Evolutionary conservation across 2,888 invertebrate species (phyloP), one percentile per base, ranked within the genome.

Genomic region (Caenorhabditis sp.): DNA sequence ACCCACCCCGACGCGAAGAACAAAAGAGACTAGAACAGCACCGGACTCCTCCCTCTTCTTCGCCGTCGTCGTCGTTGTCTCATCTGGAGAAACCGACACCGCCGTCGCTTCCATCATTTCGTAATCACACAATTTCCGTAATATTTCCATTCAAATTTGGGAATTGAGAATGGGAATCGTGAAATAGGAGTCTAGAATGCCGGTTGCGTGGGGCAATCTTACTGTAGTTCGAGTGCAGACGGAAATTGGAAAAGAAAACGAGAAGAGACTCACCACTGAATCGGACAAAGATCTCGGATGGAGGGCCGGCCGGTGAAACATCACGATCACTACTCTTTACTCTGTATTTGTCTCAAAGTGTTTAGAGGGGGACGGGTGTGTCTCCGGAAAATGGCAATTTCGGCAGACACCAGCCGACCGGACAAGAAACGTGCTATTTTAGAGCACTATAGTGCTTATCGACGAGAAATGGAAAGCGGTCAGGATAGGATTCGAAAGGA

Each of bases 361-460:
- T 65, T 74, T 74, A 35, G 37, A n/a, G n/a, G n/a, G n/a, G n/a
- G 24, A 50, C 56, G 40, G 55, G 26, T n/a, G n/a, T n/a, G n/a
- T 51, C 20, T 11, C 56, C 72, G 72, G 72, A 72, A 65, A 37
- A 72, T 51, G 72, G 35, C 72, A 72, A 72, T 72, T 65, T 72
- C 35, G 35, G 58, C n/a, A 37, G 71, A 40, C 40, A 40, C 40
- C 40, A 40, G n/a, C 40, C 20, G 28, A 40, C 22, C 9, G 35
- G 61, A 65, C 35, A 32, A 53, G 44, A 71, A 62, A 55, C 18
- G 51, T 47, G 58, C 65, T 37, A 65, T 65, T 72, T 37, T 50
- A 62, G 64, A 50, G n/a, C n/a, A 72, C 72, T 71, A 55, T 44
- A 37, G 3, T 9, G 28, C 15, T 24, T 18, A 28, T 24, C 4